phyloP scores from a whole-genome alignment of 2,113 vertebrate species.

The Chroicocephalus ridibundus region DNA sequence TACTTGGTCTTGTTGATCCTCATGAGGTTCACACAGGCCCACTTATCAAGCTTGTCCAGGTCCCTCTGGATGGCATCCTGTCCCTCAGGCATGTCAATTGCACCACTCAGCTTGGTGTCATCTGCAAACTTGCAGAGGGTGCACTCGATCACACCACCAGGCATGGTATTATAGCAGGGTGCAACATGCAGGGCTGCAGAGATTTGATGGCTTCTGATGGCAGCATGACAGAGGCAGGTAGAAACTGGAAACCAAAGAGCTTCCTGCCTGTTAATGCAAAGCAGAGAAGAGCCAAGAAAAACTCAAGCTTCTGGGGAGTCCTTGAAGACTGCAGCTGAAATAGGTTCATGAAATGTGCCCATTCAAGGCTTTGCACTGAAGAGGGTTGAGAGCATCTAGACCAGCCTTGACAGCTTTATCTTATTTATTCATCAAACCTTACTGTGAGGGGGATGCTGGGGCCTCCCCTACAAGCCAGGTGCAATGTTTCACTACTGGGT shows the following conservation, averaged over 20 bases:
- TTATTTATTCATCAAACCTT: neutral
- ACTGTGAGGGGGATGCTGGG: too few species aligned
- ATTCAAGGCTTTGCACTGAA: neutral
- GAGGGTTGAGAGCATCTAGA: neutral
- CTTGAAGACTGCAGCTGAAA: neutral
- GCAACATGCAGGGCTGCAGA: fast-evolving
- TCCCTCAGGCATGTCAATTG: neutral
- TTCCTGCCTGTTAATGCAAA: neutral
- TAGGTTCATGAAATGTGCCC: neutral
- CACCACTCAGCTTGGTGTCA: neutral
- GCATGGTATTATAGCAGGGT: fast-evolving
- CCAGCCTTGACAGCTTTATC: neutral
- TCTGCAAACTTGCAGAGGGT: neutral
- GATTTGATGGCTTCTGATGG: neutral
- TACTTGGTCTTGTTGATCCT: neutral
- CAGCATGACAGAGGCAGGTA: neutral
- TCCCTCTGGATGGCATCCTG: neutral
- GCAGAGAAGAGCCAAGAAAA: neutral
- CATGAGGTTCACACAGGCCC: neutral
- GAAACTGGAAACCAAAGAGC: fast-evolving
- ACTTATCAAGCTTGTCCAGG: neutral
- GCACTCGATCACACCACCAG: too few species aligned
- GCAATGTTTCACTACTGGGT: fast-evolving
- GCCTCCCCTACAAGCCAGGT: neutral
- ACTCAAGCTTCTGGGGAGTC: neutral